Evolutionary conservation across 2,797 vertebrate genomes (phyloP).

Genomic region (Pangasius macronema): DNA sequence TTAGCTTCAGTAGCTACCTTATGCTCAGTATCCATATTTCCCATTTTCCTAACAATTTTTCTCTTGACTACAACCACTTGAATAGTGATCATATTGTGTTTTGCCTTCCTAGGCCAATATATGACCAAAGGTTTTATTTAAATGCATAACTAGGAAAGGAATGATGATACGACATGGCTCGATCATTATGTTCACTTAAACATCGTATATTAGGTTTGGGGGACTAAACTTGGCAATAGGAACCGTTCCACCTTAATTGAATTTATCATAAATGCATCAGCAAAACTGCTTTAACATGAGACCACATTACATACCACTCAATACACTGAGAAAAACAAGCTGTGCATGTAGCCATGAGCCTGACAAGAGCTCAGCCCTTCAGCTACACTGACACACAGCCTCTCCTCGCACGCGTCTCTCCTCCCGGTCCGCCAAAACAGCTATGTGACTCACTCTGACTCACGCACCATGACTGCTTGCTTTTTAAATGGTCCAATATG

Average conservation of each 20-base stretch:
- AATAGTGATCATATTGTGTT: not conserved
- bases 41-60: not conserved
- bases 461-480: conserved; percentile 70
- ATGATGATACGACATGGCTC: not conserved
- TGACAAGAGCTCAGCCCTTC: conserved; percentile 14
- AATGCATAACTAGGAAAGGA: not conserved
- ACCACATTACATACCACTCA: not conserved
- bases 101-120: not conserved
- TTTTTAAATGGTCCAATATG: conserved; percentile 63
- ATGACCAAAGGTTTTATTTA: not conserved
- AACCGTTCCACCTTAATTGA: not conserved
- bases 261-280: not conserved
- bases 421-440: conserved; percentile 62
- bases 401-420: conserved; percentile 44
- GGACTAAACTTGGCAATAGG: not conserved
- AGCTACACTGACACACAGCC: conserved; percentile 18
- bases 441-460: conserved; percentile 70
- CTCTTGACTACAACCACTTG: not conserved
- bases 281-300: not conserved
- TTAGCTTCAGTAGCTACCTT: not conserved
- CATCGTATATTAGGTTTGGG: not conserved
- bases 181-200: not conserved
- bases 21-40: not conserved
- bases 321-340: conserved; percentile 10
- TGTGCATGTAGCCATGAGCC: conserved; percentile 3